Conservation (phyloP, 2,888 invertebrate species). For the Andrena hattorfiana region DNA sequence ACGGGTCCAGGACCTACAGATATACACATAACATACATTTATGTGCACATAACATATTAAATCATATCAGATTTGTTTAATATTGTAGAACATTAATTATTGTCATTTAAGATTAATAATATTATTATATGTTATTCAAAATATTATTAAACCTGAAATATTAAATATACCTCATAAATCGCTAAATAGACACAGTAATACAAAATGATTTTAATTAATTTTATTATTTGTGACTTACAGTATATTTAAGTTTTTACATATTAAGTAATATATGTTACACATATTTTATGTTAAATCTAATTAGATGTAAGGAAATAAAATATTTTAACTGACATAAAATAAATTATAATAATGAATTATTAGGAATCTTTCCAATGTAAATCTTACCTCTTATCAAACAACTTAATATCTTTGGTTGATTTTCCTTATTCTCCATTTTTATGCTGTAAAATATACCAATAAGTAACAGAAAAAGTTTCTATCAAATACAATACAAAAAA, state of each 20-base stretch:
- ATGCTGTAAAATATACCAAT: not conserved
- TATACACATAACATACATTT: not conserved
- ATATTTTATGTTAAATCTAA: not conserved
- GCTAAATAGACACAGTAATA: not conserved
- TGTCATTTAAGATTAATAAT: not conserved
- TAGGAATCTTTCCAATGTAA: not conserved
- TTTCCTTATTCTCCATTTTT: conserved; percentile 64
- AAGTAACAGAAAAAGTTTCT: conserved; percentile 9
- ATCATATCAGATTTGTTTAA: not conserved
- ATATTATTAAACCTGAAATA: not conserved
- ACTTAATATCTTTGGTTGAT: conserved; percentile 54
- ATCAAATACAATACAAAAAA: conserved; percentile 29
- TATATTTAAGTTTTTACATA: not conserved
- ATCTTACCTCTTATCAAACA: conserved; percentile 71
- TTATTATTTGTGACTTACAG: not conserved
- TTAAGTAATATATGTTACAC: not conserved
- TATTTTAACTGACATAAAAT: conserved; percentile 1
- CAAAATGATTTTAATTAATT: conserved; percentile 16
- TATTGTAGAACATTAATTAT: not conserved
- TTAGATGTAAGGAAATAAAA: not conserved
- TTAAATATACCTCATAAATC: not conserved
- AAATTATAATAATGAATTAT: not conserved
- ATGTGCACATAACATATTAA: not conserved
- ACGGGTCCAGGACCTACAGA: conserved; percentile 89
- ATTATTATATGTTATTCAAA: not conserved